Conservation (phyloP, 2,888 invertebrate genomes). For the Dasypolia templi region DNA sequence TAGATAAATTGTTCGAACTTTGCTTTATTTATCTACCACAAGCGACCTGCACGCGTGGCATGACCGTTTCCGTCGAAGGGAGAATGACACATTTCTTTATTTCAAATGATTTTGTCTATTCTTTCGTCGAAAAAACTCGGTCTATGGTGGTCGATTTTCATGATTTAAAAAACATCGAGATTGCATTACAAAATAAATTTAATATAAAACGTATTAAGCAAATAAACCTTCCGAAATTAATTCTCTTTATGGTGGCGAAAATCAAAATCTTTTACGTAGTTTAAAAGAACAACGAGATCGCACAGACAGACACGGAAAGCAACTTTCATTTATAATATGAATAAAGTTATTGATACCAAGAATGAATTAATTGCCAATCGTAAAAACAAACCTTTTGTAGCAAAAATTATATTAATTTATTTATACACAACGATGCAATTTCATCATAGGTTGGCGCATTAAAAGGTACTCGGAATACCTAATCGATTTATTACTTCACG, state of each 20-base stretch:
- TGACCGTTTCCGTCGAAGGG: too few species aligned
- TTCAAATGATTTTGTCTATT: too few species aligned
- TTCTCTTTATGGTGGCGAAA: background rate
- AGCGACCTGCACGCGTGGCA: too few species aligned
- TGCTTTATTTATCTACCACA: background rate
- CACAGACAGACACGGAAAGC: too few species aligned
- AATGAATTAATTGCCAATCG: constrained; percentile 11
- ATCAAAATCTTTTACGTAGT: background rate
- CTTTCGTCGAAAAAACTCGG: too few species aligned
- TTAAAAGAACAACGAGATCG: background rate
- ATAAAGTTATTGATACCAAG: too few species aligned
- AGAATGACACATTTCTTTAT: too few species aligned
- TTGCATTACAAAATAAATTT: background rate
- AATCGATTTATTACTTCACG: constrained; percentile 21
- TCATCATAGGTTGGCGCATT: background rate
- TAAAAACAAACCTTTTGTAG: background rate
- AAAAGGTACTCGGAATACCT: background rate
- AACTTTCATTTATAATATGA: too few species aligned
- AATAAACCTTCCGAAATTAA: background rate
- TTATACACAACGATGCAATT: background rate
- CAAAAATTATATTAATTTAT: background rate
- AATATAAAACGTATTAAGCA: background rate
- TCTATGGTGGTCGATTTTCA: too few species aligned
- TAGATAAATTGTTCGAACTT: background rate
- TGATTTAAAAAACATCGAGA: background rate